These are phyloP conservation scores for Drosophila neotestacea DNA, from an alignment of 2,888 invertebrate species.

Conservation along the genomic window DNA sequence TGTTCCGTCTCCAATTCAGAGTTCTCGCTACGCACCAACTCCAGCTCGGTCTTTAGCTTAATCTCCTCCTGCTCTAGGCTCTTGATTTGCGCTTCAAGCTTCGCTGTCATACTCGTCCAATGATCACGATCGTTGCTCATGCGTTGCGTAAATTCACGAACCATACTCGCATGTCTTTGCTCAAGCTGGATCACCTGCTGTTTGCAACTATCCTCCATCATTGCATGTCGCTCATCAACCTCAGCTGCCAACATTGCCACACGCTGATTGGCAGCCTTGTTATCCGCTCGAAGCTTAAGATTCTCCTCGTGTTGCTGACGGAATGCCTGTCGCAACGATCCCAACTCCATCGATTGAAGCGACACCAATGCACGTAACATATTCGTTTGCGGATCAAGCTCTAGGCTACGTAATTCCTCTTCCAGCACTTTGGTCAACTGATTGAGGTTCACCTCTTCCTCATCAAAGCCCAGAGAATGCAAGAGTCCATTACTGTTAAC, in stretches of 20 bases:
- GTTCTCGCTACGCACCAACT: conserved; percentile 88
- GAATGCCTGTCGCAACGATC: conserved; percentile 87
- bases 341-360: conserved; percentile 89
- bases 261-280: conserved; percentile 92
- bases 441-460: conserved; percentile 87
- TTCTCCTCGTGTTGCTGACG: conserved; percentile 91
- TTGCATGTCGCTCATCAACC: conserved; percentile 95
- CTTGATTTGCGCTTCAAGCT: conserved; percentile 89
- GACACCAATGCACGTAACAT: conserved; percentile 87
- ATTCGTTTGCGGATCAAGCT: conserved; percentile 83
- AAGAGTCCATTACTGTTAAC: conserved; percentile 88
- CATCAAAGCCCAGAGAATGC: conserved; percentile 89
- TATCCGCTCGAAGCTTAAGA: conserved; percentile 92
- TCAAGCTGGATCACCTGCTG: conserved; percentile 89
- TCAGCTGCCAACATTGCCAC: conserved; percentile 94
- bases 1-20: conserved; percentile 89
- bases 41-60: conserved; percentile 88
- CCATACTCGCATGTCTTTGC: conserved; percentile 90
- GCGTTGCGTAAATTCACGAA: conserved; percentile 90
- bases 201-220: conserved; percentile 91
- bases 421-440: conserved; percentile 90
- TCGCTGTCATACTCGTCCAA: conserved; percentile 87
- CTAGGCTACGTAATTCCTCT: conserved; percentile 87
- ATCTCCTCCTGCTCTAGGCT: conserved; percentile 89
- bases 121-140: conserved; percentile 91